Percentiles rank a stretch among this genome's conserved stretches.
Evolutionary conservation across 2,888 invertebrate genomes (phyloP).

Genomic region (Folsomia candida): DNA sequence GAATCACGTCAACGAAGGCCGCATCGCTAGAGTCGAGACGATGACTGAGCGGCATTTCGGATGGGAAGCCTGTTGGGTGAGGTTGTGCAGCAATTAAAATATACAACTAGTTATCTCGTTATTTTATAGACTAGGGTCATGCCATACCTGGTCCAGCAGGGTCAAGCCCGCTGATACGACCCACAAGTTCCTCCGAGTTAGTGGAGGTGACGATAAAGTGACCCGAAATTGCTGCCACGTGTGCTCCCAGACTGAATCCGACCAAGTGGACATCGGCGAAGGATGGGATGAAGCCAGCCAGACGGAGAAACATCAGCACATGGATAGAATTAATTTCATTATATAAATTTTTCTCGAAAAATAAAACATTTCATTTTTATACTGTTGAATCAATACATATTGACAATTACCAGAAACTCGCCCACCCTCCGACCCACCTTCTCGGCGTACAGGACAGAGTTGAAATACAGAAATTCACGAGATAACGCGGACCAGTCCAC

Average conservation of each 20-base stretch:
- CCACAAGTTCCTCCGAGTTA: conserved; percentile 35
- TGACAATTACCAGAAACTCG: conserved; percentile 30
- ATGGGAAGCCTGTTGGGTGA: conserved; percentile 42
- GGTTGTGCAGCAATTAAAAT: too few species aligned
- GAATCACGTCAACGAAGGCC: conserved; percentile 66
- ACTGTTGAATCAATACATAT: not conserved
- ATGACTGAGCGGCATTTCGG: conserved; percentile 30
- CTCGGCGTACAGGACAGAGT: conserved; percentile 45
- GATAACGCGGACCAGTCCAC: conserved; percentile 46
- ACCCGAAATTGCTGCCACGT: conserved; percentile 42
- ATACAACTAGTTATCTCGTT: too few species aligned
- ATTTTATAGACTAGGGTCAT: too few species aligned
- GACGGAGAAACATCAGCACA: not conserved
- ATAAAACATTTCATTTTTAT: not conserved
- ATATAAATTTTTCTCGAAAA: too few species aligned
- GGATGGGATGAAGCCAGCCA: not conserved
- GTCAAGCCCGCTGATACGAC: conserved; percentile 37
- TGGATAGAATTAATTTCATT: too few species aligned
- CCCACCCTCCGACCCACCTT: conserved; percentile 46
- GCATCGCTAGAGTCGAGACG: conserved; percentile 66
- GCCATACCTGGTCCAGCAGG: not conserved
- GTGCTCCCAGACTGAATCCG: conserved; percentile 22
- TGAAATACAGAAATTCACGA: conserved; percentile 46
- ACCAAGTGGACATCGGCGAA: not conserved
- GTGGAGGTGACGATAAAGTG: conserved; percentile 36